Evolutionary conservation across 1,140 invertebrate genomes (phyloP), one percentile per base, ranked within the genome.

Genomic region (Drosophila saltans): DNA sequence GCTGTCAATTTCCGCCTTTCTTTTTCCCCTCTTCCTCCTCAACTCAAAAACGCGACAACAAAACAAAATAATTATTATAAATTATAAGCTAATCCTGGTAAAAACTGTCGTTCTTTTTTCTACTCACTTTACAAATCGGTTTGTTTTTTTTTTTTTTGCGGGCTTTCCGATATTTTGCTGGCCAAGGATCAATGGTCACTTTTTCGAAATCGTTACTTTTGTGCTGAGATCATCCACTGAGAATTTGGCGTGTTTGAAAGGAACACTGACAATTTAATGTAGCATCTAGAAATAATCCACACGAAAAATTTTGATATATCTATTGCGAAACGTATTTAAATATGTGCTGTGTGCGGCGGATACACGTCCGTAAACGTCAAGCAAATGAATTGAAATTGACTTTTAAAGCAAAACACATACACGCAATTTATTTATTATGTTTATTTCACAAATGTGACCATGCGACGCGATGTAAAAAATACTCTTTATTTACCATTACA

Each of bases 341-440:
- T 77, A 62, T 39, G 62, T 76, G 60, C 72, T 89, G 73, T 72
- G 73, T 77, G 76, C 76, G 45, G 21, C 45, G 83, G 61, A 80
- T 71, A 74, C 76, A 73, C 75, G 81, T 81, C 72, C 80, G 69
- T 79, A 72, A 86, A 82, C 83, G 83, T 86, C 77, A 81, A 77
- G 70, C 80, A 80, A 88, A 80, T 80, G 80, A 88, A 88, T 75
- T 81, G 72, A 88, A 85, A 78, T 73, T 88, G 80, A 89, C 80
- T 83, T 75, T 80, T 70, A 86, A 83, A 88, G 78, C 69, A 81
- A 85, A 63, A 41, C 43, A 75, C 65, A 52, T 33, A 39, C 33
- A 36, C 33, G 33, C 33, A 36, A 36, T 36, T 36, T 36, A 36
- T 36, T 36, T 36, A 36, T 36, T 36, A 36, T 7, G 33, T 36